Conservation (phyloP, 2,797 vertebrate species). For the Sternotherus odoratus region DNA sequence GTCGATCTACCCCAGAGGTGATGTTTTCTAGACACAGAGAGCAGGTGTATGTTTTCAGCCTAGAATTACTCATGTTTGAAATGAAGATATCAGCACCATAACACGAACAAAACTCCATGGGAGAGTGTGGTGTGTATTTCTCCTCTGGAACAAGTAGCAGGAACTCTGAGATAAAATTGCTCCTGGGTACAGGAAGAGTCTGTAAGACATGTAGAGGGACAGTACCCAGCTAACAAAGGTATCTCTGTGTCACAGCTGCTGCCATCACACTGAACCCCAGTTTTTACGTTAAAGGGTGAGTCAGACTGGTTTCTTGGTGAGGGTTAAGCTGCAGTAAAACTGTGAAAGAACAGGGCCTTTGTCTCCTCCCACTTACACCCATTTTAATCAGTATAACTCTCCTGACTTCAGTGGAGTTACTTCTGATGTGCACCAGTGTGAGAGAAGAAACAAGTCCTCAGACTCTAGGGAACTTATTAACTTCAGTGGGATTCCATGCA, state of each 20-base stretch:
- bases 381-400: not conserved
- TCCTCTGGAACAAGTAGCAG: not conserved
- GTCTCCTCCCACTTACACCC: not conserved
- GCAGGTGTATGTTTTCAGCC: not conserved
- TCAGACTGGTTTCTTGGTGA: not conserved
- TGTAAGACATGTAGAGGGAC: not conserved
- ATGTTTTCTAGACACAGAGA: constrained; percentile 30
- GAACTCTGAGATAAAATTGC: not conserved
- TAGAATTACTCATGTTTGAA: constrained; percentile 32
- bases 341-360: not conserved
- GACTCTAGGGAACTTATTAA: not conserved
- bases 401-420: not conserved
- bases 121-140: not conserved
- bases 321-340: not conserved
- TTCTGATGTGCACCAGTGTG: not conserved
- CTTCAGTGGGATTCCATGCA: not conserved
- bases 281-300: not conserved
- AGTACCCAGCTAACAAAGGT: not conserved
- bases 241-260: not conserved
- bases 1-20: not conserved
- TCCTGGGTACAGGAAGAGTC: not conserved
- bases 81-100: not conserved
- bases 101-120: constrained; percentile 13
- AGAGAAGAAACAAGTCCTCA: not conserved
- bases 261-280: not conserved